A percentile compares a stretch with the other conserved stretches of the same genome.
Evolutionary conservation across 2,113 vertebrate species (phyloP).

Genomic region (Tamias sibiricus): DNA sequence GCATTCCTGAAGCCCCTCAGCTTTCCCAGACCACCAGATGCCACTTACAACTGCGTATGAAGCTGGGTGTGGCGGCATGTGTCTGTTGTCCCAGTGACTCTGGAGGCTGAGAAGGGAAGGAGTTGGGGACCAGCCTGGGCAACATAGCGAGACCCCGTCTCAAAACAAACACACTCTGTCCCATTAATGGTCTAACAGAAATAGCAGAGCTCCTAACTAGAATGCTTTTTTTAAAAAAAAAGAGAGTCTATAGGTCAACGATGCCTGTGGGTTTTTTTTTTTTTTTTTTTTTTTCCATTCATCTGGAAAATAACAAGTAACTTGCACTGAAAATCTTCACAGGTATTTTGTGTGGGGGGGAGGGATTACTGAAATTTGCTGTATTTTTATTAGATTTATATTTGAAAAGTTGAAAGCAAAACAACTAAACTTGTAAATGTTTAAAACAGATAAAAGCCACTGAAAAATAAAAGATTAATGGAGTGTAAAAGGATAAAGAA

Average conservation of each 20-base stretch:
- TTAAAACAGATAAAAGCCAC: background rate
- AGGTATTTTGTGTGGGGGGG: background rate
- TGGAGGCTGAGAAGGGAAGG: too few relatives aligned
- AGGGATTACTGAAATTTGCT: slow-evolving; percentile 11
- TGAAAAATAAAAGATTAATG: background rate
- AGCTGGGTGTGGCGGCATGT: too few relatives aligned
- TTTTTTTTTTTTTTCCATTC: background rate
- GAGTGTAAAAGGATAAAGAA: background rate
- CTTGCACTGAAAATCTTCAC: background rate
- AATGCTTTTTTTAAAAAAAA: background rate
- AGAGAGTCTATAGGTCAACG: background rate
- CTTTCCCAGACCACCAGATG: background rate
- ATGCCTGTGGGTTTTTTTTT: too few relatives aligned
- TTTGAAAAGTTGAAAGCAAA: slow-evolving; percentile 27
- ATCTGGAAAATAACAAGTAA: background rate
- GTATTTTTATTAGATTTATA: background rate
- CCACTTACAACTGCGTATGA: background rate
- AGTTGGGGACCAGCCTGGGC: too few relatives aligned
- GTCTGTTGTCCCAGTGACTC: too few relatives aligned
- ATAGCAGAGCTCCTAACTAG: background rate
- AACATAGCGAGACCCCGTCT: too few relatives aligned
- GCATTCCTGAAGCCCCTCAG: background rate
- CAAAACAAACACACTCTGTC: too few relatives aligned
- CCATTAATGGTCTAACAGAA: background rate
- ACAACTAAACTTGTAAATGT: slow-evolving; percentile 5